Conservation (phyloP, 2,113 vertebrate species). For the Pseudopipra pipra region DNA sequence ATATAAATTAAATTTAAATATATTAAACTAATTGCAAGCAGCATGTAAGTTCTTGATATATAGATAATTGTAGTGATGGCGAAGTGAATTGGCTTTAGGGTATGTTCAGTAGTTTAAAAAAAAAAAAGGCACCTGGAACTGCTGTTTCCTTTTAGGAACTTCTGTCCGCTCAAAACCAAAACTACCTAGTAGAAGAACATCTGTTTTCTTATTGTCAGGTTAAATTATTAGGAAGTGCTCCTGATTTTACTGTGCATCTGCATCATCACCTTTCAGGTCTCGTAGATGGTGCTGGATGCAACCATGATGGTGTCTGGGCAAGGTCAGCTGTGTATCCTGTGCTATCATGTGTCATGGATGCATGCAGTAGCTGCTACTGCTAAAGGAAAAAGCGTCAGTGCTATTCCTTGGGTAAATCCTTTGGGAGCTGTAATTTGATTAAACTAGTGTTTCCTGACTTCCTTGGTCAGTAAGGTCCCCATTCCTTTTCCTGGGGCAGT, state of each 20-base stretch:
- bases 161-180: background rate
- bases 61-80: background rate
- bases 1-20: constrained; percentile 1
- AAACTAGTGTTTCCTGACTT: background rate
- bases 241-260: background rate
- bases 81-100: background rate
- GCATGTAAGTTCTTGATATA: background rate
- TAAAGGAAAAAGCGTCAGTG: background rate
- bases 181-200: background rate
- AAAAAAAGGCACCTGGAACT: background rate
- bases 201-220: background rate
- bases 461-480: background rate
- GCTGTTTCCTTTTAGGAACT: background rate
- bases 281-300: background rate
- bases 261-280: background rate
- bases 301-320: background rate
- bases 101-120: background rate
- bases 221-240: background rate
- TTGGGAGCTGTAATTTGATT: background rate
- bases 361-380: background rate
- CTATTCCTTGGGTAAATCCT: background rate
- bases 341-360: background rate
- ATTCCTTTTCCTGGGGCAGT: background rate
- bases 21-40: background rate
- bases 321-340: background rate